Evolutionary conservation across 2,888 invertebrate species (phyloP), one percentile per base, ranked within the genome.

Genomic region (Fragum fragum): DNA sequence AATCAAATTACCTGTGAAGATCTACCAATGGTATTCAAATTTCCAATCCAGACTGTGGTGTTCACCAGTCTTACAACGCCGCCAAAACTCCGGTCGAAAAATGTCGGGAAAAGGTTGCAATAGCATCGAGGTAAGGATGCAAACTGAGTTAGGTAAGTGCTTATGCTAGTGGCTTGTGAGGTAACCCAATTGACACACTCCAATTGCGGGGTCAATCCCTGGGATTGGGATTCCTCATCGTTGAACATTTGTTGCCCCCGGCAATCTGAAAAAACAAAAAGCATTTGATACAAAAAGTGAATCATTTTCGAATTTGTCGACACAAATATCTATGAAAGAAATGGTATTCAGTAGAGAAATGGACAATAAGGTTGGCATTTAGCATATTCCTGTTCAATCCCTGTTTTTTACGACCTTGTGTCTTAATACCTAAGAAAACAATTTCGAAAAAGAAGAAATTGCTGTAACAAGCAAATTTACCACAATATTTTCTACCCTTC

Each of bases 1-100:
- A n/a, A n/a, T n/a, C n/a, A n/a, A n/a, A n/a, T 61, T 9, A 61
- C 61, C 61, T 32, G 32, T 61, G 61, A 61, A 32, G 61, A 29
- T 9, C n/a, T 32, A 0, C 61, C 9, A n/a, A 7, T 32, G 9
- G 61, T 57, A 18, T 14, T 32, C 3, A 61, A 18, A 28, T 61
- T 61, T 16, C 32, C 61, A 29, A 61, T 9, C 61, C n/a, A 32
- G 42, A 42, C 23, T 23, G 21, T 42, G 7, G 23, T 42, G 23
- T 42, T 39, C 14, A 6, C 9, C 1, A 39, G 21, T 39, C 26
- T 68, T 16, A 47, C 23, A 3, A 61, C 14, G 26, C 28, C 26
- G n/a, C 32, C n/a, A 53, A 53, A 68, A 16, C 26, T 39, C 28
- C 32, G 0, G 21, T 61, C 61, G 7, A 61, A 32, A 32, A 29